Evolutionary conservation across 2,888 invertebrate species (phyloP).

Genomic region (Oscheius sp.): DNA sequence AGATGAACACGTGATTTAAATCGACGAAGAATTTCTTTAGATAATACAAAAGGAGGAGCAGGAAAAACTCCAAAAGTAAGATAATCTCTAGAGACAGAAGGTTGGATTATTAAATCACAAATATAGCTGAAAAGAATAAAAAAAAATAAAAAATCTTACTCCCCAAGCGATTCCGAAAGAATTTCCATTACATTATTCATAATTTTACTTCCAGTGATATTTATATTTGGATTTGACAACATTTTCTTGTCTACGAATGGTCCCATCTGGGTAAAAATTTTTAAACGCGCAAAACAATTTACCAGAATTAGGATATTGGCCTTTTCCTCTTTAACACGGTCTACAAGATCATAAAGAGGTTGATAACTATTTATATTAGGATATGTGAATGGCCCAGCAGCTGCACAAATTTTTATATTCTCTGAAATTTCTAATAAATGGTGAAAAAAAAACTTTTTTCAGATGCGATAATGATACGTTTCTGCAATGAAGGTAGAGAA

Average conservation of each 20-base stretch:
- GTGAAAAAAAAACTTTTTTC: not conserved
- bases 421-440: not conserved
- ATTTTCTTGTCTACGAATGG: slow-evolving; percentile 44
- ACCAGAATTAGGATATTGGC: slow-evolving; percentile 38
- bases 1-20: slow-evolving; percentile 9
- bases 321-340: slow-evolving; percentile 30
- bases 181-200: slow-evolving; percentile 13
- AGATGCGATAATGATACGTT: not conserved
- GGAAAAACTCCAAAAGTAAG: slow-evolving; percentile 36
- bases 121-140: slow-evolving; percentile 27
- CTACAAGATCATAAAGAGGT: slow-evolving; percentile 41
- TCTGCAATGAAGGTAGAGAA: not conserved
- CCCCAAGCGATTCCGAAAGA: slow-evolving; percentile 19
- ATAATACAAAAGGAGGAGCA: slow-evolving; percentile 1
- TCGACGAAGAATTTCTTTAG: not conserved
- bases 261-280: slow-evolving; percentile 31
- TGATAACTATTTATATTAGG: slow-evolving; percentile 40
- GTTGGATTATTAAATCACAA: slow-evolving; percentile 43
- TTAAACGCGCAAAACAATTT: not conserved
- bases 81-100: slow-evolving; percentile 30
- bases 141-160: slow-evolving; percentile 27
- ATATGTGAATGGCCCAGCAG: slow-evolving; percentile 43
- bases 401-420: slow-evolving; percentile 37
- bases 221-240: slow-evolving; percentile 8
- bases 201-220: not conserved